Evolutionary conservation across 2,888 invertebrate genomes (phyloP), one percentile per base, ranked within the genome.

Genomic region (Noctua janthe): DNA sequence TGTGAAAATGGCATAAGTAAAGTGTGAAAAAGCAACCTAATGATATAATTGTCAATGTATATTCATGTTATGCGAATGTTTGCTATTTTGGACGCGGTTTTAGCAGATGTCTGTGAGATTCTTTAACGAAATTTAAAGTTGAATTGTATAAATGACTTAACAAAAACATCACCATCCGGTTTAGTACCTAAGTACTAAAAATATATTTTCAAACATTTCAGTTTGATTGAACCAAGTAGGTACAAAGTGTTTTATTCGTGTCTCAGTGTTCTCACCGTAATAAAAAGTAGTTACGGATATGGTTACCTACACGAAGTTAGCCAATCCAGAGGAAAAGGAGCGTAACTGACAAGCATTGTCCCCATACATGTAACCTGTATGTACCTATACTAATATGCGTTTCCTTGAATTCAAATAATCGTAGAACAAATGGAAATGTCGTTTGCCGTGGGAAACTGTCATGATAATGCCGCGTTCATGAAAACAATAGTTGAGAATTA

Each of bases 401-500:
- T 76, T 85, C 83, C 76, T 78, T 85, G 78, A 80, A 76, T 70
- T 71, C 77, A 67, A 67, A 66, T 69, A 62, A 70, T 71, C 49
- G 56, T 51, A 80, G 80, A 86, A 87, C 86, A 88, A 82, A 87
- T 87, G 87, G 76, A 83, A 86, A 82, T 80, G 64, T 69, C 64
- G 56, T 76, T 56, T 72, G 15, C 56, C 74, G 86, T 89, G 88
- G 81, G 89, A 89, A 87, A 83, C 29, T 10, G 23, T n/a, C 51
- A 80, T 82, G 71, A 79, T 39, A 73, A 66, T 74, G 72, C 11
- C 51, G 62, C 47, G 35, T 43, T 39, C 39, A 72, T 71, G 76
- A 64, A 76, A 71, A 89, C 89, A 89, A 89, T 89, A 35, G 74
- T 71, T 89, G 88, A 72, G 89, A 89, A 89, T 81, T 83, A 20